Evolutionary conservation across 2,113 vertebrate genomes (phyloP), one percentile per base, ranked within the genome.

Genomic region (Percopsis transmontana): DNA sequence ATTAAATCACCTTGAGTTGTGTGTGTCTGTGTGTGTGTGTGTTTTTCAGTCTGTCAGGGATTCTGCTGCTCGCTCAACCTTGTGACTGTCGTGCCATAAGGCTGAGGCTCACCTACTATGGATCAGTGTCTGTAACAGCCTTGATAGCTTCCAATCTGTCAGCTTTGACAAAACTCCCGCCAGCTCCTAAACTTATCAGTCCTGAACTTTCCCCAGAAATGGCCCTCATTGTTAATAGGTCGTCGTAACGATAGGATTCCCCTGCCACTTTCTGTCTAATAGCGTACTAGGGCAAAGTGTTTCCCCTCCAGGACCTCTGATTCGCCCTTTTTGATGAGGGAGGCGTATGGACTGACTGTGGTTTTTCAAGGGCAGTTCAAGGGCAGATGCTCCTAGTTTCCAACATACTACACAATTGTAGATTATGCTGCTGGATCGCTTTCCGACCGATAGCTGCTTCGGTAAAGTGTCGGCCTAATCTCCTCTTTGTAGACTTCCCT

Each of bases 1-100:
- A 65, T 80, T 67, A 75, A 70, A 64, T 66, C 68, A 57, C 4
- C 15, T 41, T 56, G 58, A 41, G 62, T 56, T 64, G 38, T 0
- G 41, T 60, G 38, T 18, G 33, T 52, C 13, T 47, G 58, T 14
- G 8, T 54, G 50, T 54, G 47, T 44, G 27, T 41, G 47, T 51
- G 33, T 63, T 33, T 58, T 20, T 54, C 55, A 39, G 12, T 42
- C 56, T 20, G 33, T 59, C 61, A 41, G 18, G 19, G 15, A 23
- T n/a, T 54, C 50, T 16, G 6, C 39, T 23, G 39, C 16, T 39
- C 19, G 16, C 33, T 44, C 19, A 42, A 41, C 48, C 62, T 42
- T 24, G 39, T 54, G 62, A 50, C 62, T 64, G n/a, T 38, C 15
- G 38, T 39, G n/a, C 44, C 33, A 21, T 54, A 18, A 38, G 39